phyloP scores from a whole-genome alignment of 2,113 vertebrate genomes.

The Petrocephalus microphthalmus region DNA sequence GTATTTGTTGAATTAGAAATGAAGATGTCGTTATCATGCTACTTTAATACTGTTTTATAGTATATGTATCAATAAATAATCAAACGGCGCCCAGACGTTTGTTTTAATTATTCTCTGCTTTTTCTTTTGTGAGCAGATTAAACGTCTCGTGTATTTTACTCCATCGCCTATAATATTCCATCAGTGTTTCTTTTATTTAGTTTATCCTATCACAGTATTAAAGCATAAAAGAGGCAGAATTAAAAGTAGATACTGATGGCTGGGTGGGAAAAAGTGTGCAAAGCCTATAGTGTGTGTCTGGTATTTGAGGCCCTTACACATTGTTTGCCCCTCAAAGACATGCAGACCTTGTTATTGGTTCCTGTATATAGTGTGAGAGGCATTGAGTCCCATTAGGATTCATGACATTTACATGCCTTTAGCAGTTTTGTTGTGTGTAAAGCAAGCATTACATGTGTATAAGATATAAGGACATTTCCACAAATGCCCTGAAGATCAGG shows the following conservation, averaged over 20 bases:
- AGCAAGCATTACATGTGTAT: neutral
- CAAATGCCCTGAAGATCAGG: neutral
- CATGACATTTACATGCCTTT: neutral
- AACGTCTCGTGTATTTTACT: neutral
- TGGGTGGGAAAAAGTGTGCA: neutral
- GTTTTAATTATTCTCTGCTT: neutral
- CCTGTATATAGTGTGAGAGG: neutral
- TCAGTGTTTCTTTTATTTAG: neutral
- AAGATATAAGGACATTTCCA: neutral
- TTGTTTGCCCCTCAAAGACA: neutral
- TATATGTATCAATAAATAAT: constrained; percentile 73
- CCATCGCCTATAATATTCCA: neutral
- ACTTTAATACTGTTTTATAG: constrained; percentile 83
- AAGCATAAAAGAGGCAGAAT: neutral
- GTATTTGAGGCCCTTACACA: neutral
- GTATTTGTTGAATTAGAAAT: constrained; percentile 70
- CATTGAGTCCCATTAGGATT: neutral
- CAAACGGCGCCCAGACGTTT: constrained; percentile 52
- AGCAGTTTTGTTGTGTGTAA: neutral
- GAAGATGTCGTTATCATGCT: constrained; percentile 65
- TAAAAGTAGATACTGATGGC: no score
- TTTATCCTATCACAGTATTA: neutral
- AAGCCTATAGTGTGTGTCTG: neutral
- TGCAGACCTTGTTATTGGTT: neutral
- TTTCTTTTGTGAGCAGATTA: neutral